Base-by-base conservation (phyloP, 2,888 invertebrate species). In the Ephialtes manifestator region DNA sequence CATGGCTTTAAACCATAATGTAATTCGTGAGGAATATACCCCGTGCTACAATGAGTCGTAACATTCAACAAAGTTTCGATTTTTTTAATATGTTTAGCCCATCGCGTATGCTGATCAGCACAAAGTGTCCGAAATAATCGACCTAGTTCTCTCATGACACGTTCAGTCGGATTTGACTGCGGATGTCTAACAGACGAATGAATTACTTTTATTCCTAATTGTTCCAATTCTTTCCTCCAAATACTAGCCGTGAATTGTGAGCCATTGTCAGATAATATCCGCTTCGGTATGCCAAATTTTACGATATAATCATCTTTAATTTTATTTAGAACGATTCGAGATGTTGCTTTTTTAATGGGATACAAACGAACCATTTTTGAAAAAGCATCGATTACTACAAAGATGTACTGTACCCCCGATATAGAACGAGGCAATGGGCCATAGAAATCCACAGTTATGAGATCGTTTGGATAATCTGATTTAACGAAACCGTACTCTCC, bases 171-270 rank as follows among this genome's bases (percentile, higher is more conserved):
- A 71, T 87, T 87, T 1, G 81, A 76, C 24, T 87, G 86, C 0
- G 87, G 84, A 67, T 87, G 82, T 4, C 87, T 51, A 18, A 87
- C 77, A 0, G 86, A 86, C 8, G 83, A 86, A 82, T 67, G 82
- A 2, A 31, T 20, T 5, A 79, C 75, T 48, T 78, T 67, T 18
- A 84, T 77, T 4, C 28, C 43, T 13, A 58, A 51, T 28, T 63
- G 55, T 24, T 75, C 53, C 0, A 81, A 51, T 43, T 46, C 46
- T n/a, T 67, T 76, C 60, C 51, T 76, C 83, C 86, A 83, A 1
- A 13, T n/a, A 13, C 43, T 4, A 0, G 86, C 55, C 1, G 86
- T 83, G 48, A 83, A 86, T 68, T 86, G 86, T 0, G 86, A 67
- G 0, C 83, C 86, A 74, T 83, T 75, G 63, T 86, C 83, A 0